Conservation (phyloP, 1,140 invertebrate genomes). For the Bradysia coprophila region DNA sequence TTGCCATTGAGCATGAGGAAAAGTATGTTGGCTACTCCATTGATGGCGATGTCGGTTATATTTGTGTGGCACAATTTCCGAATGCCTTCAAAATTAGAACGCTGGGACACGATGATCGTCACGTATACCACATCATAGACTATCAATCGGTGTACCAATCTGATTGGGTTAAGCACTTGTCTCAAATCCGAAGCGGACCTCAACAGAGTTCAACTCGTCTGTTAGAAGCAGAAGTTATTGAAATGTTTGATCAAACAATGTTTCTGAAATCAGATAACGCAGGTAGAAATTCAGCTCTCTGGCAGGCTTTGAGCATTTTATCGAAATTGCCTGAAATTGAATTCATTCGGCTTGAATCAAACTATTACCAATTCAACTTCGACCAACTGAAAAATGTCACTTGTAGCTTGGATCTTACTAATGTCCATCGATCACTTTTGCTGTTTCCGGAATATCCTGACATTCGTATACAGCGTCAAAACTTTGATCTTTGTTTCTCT, state of each 20-base stretch:
- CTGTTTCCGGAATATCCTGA: background rate
- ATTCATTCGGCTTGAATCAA: background rate
- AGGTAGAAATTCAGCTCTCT: background rate
- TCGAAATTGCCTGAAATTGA: background rate
- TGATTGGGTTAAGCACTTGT: background rate
- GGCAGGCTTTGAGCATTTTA: background rate
- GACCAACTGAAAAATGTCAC: background rate
- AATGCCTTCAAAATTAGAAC: background rate
- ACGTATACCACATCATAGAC: background rate
- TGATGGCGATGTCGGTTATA: background rate
- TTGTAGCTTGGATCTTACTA: no score
- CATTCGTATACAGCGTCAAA: background rate
- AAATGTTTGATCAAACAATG: background rate
- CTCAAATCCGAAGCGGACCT: background rate
- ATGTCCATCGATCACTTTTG: background rate
- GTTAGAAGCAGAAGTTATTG: background rate
- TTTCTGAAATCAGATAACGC: background rate
- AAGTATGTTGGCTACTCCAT: background rate
- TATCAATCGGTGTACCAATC: background rate
- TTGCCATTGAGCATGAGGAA: background rate
- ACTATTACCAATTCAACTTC: background rate
- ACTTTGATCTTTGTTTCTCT: background rate
- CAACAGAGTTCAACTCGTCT: background rate
- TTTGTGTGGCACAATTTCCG: background rate
- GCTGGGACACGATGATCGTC: background rate